phyloP scores from a whole-genome alignment of 2,797 vertebrate genomes.

The Thamnophis elegans region DNA sequence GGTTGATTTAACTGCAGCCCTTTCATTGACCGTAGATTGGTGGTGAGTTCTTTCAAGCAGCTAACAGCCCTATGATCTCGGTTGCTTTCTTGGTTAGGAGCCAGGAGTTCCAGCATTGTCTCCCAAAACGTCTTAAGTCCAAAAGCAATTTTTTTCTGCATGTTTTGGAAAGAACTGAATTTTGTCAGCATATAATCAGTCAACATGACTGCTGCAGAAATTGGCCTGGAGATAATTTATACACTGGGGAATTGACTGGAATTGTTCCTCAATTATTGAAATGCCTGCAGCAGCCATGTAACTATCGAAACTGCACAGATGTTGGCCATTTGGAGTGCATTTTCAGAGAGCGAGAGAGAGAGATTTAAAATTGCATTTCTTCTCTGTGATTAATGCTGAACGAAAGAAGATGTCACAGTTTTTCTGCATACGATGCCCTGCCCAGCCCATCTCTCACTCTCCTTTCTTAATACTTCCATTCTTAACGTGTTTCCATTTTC shows the following conservation, averaged over 20 bases:
- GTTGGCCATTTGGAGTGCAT: background rate
- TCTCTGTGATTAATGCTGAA: background rate
- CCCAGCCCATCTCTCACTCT: background rate
- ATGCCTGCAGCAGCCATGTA: background rate
- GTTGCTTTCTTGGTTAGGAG: background rate
- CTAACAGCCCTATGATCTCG: background rate
- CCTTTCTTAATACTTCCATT: background rate
- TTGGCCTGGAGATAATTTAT: slow-evolving; percentile 37
- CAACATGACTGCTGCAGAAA: slow-evolving; percentile 23
- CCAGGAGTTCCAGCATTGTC: background rate
- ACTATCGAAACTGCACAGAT: background rate
- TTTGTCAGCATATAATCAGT: slow-evolving; percentile 2
- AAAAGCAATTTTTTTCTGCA: slow-evolving; percentile 5
- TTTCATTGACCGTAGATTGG: background rate
- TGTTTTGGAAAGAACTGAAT: background rate
- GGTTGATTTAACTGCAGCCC: background rate
- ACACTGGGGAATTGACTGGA: background rate
- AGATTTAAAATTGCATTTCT: background rate
- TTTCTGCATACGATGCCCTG: background rate
- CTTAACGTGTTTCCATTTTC: background rate
- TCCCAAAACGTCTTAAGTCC: slow-evolving; percentile 2
- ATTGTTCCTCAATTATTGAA: slow-evolving; percentile 3
- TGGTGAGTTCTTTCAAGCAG: background rate
- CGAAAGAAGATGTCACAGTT: background rate
- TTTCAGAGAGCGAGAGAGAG: background rate